These are phyloP conservation scores for Eira barbara DNA, from an alignment of 2,113 vertebrate species.

Conservation along the genomic window DNA sequence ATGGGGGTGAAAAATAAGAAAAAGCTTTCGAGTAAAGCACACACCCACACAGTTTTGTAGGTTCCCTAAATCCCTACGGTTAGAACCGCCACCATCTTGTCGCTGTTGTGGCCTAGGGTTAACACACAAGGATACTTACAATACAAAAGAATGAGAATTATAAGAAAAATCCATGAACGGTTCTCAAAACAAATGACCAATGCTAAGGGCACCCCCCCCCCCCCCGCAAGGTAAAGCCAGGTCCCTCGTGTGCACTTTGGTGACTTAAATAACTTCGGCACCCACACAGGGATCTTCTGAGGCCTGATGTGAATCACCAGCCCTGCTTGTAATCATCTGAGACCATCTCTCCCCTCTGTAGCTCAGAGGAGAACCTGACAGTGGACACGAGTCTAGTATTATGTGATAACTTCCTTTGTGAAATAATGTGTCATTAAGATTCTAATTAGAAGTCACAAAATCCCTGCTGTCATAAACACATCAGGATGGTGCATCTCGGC, in stretches of 20 bases:
- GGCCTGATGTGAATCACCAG: background rate
- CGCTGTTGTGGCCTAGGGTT: background rate
- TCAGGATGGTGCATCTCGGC: background rate
- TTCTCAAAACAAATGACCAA: background rate
- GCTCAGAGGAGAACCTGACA: background rate
- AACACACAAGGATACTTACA: background rate
- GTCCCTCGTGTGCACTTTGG: background rate
- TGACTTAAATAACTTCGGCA: background rate
- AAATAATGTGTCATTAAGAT: background rate
- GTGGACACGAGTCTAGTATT: background rate
- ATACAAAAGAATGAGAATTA: constrained; percentile 50
- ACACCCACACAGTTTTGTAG: background rate
- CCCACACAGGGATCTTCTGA: background rate
- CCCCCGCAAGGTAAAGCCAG: background rate
- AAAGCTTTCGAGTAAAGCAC: background rate
- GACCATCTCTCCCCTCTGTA: background rate
- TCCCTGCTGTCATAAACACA: background rate
- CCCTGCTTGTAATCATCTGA: background rate
- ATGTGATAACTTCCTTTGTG: background rate
- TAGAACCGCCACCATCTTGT: background rate
- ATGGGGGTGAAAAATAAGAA: background rate
- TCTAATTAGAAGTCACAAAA: background rate
- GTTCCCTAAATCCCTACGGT: background rate
- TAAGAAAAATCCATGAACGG: background rate
- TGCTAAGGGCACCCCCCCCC: background rate